Base-by-base conservation (phyloP, 30 jellyfish, hydroid and myxozoan species). In the Turritopsis dohrnii region DNA sequence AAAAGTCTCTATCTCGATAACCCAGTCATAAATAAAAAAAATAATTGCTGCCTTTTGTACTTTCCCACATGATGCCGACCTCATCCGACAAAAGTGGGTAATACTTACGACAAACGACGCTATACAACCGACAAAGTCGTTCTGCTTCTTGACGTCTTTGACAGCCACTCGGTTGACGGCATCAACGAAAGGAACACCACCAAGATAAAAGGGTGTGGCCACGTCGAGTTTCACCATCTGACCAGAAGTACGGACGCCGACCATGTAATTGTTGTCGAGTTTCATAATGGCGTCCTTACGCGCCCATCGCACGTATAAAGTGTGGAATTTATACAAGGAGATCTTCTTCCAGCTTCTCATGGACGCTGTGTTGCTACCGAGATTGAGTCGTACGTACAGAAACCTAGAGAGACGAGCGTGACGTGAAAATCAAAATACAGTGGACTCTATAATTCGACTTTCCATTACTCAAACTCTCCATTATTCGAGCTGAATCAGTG, bases 71-170 rank as follows among this genome's bases (percentile, higher is more conserved):
- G 20, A 19, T 72, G 81, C 81, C 24, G n/a, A n/a, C n/a, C n/a
- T n/a, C n/a, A n/a, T n/a, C 81, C 20, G 81, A 8, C 65, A 21
- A 54, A 22, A n/a, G n/a, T n/a, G n/a, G n/a, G 60, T 9, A 30
- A 83, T 21, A 29, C 97, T 86, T 77, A 90, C 97, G 72, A 53
- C 83, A 31, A 90, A 85, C 5, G 74, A 84, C 20, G 88, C 71
- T 5, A 90, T 86, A 69, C 96, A 81, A 54, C 97, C 97, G 29
- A 75, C 84, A 73, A 90, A 90, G 72, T 90, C 97, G 28, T 87
- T 71, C 24, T 89, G 96, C 54, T 96, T 82, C 28, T 66, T 71
- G 16, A 86, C 90, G 66, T 86, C 93, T 29, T 81, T 90, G 71
- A 84, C 89, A 17, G 97, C 97, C 1, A 82, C 66, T 22, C 81